Conservation (phyloP, 2,113 vertebrate species). For the Malurus melanocephalus region DNA sequence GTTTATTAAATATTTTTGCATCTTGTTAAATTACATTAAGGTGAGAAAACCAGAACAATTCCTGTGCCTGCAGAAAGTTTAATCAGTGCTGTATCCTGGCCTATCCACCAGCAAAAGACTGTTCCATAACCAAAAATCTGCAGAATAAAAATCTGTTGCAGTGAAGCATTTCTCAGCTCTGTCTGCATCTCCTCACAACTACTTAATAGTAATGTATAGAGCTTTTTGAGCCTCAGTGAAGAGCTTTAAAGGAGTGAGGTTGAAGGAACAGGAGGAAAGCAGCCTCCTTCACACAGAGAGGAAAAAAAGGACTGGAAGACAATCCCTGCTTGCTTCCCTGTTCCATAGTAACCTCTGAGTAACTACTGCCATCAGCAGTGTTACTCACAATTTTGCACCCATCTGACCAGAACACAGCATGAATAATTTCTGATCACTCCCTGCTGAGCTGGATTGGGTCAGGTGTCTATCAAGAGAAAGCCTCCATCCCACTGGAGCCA, state of each 20-base stretch:
- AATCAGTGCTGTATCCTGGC: not conserved
- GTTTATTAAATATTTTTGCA: not conserved
- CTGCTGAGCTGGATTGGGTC: not conserved
- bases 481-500: not conserved
- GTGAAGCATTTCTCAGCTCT: not conserved
- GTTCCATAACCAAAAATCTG: not conserved
- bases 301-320: not conserved
- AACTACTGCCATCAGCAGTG: not conserved
- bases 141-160: not conserved
- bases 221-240: not conserved
- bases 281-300: not conserved
- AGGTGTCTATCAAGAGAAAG: not conserved
- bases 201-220: not conserved
- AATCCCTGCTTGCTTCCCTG: not conserved
- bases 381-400: not conserved
- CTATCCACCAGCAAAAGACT: not conserved
- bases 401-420: not conserved
- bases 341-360: not conserved
- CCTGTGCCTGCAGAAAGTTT: not conserved
- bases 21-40: not conserved
- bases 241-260: not conserved
- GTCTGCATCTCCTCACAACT: not conserved
- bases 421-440: not conserved
- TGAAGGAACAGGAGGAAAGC: not conserved
- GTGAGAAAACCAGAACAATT: not conserved